Evolutionary conservation across 2,113 vertebrate species (phyloP), one percentile per base, ranked within the genome.

Genomic region (Sander vitreus): DNA sequence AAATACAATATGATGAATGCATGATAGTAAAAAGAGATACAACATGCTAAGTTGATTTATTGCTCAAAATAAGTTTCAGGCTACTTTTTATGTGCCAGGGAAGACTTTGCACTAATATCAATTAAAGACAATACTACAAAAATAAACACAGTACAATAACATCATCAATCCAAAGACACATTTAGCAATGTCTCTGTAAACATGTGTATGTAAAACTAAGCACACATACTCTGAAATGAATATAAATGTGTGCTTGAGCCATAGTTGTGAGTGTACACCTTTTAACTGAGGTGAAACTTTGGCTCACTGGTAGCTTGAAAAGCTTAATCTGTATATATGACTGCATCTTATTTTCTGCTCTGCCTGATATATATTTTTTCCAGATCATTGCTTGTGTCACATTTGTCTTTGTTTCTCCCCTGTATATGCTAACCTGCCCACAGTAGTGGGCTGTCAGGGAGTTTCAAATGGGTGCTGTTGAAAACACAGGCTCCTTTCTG

Each of bases 381-480:
- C 16, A 16, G 71, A 47, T 71, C 59, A 79, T 2, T 77, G 15
- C 68, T 79, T 6, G 33, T 63, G 79, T 88, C 73, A 33, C 66
- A 81, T 90, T 85, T 64, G 53, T 86, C 79, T 81, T 69, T 39
- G 27, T 73, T 62, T 68, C 57, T 63, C 8, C 58, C 60, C 23
- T 65, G 45, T 80, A 33, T 69, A 65, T 72, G 45, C 64, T 67
- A 91, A 66, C 72, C 27, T 80, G 73, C 80, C 78, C 74, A 55
- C 21, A 57, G 83, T 76, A 63, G 48, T n/a, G 25, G 19, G 50
- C 68, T 88, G 81, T 86, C 86, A 89, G 6, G 64, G 39, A n/a
- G 64, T 85, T 87, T 85, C 36, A 84, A 66, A 89, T 83, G 64
- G 63, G 7, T 50, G 62, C 48, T 81, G 64, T 21, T 70, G 63